Percentiles rank a stretch among this genome's conserved stretches.
These are phyloP conservation scores for Strigamia maritima DNA, from an alignment of 2,888 invertebrate genomes.

Conservation along the genomic window DNA sequence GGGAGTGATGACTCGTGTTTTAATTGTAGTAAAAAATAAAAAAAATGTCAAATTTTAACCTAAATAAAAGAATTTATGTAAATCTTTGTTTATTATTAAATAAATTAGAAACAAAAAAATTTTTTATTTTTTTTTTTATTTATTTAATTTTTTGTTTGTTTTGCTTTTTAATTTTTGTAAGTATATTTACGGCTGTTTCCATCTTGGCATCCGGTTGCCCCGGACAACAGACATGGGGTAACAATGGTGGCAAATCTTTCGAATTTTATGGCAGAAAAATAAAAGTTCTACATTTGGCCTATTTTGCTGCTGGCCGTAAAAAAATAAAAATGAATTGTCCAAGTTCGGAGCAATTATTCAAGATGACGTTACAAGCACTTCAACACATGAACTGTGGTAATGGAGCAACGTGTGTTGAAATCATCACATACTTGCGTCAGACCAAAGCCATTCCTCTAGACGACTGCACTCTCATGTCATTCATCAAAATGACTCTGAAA, in stretches of 20 bases:
- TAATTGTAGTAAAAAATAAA: no score
- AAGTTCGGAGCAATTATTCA: background rate
- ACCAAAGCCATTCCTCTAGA: background rate
- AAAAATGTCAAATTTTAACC: no score
- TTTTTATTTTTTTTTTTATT: no score
- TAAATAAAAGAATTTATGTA: no score
- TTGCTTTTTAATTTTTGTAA: no score
- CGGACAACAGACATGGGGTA: background rate
- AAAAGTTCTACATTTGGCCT: background rate
- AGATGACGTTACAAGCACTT: background rate
- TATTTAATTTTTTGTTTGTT: no score
- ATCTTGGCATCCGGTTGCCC: background rate
- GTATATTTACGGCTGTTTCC: background rate
- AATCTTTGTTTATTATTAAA: no score
- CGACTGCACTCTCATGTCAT: background rate
- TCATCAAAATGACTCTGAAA: background rate
- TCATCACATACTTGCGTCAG: background rate
- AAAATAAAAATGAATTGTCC: background rate
- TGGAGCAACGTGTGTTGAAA: background rate
- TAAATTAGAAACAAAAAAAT: no score
- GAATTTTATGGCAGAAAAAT: background rate
- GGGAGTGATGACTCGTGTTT: no score
- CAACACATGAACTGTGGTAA: constrained; percentile 1
- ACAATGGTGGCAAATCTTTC: background rate
- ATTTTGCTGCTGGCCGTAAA: background rate